Percentiles rank a stretch among this genome's conserved stretches.
Conservation (phyloP, 2,888 invertebrate genomes). For the Plemyria rubiginata region DNA sequence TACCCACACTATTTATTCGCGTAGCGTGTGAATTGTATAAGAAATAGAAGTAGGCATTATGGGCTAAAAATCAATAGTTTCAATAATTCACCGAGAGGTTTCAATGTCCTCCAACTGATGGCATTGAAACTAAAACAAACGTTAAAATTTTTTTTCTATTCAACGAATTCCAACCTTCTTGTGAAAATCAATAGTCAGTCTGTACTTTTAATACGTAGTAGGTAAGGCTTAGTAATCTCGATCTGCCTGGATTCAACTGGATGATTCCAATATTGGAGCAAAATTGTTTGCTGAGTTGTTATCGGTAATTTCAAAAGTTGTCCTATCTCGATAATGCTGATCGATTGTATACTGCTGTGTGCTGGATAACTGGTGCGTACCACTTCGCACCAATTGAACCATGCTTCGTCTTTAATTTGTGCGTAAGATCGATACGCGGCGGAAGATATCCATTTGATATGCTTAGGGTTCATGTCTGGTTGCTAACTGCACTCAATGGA, state of each 20-base stretch:
- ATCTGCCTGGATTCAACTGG: background rate
- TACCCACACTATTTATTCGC: no score
- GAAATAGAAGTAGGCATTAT: no score
- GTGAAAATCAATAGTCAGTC: no score
- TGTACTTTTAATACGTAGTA: no score
- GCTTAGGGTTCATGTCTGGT: slow-evolving; percentile 20
- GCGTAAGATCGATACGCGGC: slow-evolving; percentile 56
- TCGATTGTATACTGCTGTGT: slow-evolving; percentile 38
- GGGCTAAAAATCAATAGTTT: background rate
- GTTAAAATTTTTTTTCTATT: background rate
- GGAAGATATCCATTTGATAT: slow-evolving; percentile 56
- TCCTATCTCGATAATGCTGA: slow-evolving; percentile 21
- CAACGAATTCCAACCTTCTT: no score
- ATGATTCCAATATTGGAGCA: background rate
- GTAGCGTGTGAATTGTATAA: no score
- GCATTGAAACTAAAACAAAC: slow-evolving; percentile 11
- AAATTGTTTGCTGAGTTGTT: background rate
- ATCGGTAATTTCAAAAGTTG: slow-evolving; percentile 8
- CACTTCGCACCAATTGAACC: slow-evolving; percentile 57
- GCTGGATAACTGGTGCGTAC: slow-evolving; percentile 49
- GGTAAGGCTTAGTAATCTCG: background rate
- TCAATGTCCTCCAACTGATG: background rate
- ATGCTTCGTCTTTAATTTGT: slow-evolving; percentile 53
- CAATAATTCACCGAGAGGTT: slow-evolving; percentile 5
- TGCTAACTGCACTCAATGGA: slow-evolving; percentile 2